These are phyloP conservation scores for Mnemiopsis leidyi DNA, from an alignment of 37 sponge, comb jelly and placozoan species.

Conservation along the genomic window DNA sequence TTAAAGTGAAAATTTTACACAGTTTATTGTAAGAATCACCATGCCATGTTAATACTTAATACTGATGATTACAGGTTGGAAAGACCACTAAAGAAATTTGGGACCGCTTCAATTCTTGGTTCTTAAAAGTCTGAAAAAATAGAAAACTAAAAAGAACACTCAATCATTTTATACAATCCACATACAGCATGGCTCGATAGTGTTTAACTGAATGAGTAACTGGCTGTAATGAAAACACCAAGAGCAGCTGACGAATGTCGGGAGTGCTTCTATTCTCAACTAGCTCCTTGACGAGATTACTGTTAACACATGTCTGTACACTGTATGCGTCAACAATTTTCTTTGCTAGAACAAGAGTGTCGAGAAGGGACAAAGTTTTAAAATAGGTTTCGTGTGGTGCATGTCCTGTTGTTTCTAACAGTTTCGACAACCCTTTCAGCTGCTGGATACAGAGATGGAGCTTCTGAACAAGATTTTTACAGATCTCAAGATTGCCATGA, in stretches of 20 bases:
- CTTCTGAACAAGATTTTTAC: not conserved
- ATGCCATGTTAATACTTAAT: too few species aligned
- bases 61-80: too few species aligned
- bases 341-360: not conserved
- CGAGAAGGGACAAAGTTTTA: not conserved
- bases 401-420: not conserved
- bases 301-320: not conserved
- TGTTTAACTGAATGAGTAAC: constrained; percentile 44
- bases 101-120: too few species aligned
- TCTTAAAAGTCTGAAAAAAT: too few species aligned
- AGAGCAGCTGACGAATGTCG: not conserved
- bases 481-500: not conserved
- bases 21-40: too few species aligned
- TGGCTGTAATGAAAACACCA: constrained; percentile 27
- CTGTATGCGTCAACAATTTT: constrained; percentile 15
- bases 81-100: too few species aligned
- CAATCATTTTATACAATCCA: constrained; percentile 43
- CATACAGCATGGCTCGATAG: constrained; percentile 11
- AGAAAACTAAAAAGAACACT: too few species aligned
- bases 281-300: not conserved
- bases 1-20: too few species aligned
- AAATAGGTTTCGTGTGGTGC: not conserved
- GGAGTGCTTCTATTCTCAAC: not conserved
- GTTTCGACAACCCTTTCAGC: constrained; percentile 27
- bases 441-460: not conserved